phyloP scores from a whole-genome alignment of 1,140 invertebrate species.

The Agrilus planipennis region DNA sequence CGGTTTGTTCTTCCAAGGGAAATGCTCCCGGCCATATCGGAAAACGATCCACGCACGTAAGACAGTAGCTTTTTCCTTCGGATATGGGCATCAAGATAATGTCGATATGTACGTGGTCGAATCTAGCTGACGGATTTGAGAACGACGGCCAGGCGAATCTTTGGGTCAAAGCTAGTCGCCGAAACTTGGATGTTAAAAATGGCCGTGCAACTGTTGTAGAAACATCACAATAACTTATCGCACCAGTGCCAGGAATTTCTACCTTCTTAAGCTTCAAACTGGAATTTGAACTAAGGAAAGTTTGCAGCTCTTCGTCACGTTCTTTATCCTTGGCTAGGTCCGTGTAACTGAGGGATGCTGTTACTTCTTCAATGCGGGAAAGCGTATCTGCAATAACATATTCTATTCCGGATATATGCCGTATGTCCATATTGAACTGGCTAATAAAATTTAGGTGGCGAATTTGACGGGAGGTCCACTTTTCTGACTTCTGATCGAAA shows the following conservation, averaged over 20 bases:
- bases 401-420: background rate
- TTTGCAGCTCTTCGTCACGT: background rate
- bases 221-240: background rate
- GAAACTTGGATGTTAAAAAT: slow-evolving; percentile 7
- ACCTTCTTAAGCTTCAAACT: background rate
- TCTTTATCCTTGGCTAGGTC: background rate
- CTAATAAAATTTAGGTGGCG: slow-evolving; percentile 26
- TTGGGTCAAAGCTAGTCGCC: slow-evolving; percentile 18
- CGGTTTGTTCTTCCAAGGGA: no score
- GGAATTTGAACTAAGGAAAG: background rate
- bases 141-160: no score
- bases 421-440: slow-evolving; percentile 1
- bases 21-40: no score
- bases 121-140: no score
- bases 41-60: no score
- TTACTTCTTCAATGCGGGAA: background rate
- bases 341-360: background rate
- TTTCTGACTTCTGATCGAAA: no score
- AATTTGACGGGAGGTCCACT: no score
- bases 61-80: no score
- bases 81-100: no score
- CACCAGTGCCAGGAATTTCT: background rate
- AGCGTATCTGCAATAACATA: background rate
- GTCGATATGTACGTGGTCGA: no score
- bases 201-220: background rate